A percentile compares a stretch with the other conserved stretches of the same genome.
Conservation (phyloP, 2,888 invertebrate genomes). For the Hirtodrosophila alboralis region DNA sequence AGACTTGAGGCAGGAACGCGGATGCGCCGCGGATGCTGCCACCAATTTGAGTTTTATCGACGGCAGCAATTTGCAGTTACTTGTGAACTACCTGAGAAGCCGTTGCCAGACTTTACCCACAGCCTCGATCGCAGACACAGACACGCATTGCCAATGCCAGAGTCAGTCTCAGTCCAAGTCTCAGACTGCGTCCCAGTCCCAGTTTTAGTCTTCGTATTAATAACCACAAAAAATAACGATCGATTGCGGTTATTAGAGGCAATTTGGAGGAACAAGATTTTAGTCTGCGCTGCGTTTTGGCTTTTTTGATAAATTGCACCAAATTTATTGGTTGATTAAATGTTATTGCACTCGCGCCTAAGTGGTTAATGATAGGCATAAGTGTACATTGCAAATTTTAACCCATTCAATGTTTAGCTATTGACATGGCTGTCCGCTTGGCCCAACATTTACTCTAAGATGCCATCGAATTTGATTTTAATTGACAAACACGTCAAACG, state of each 20-base stretch:
- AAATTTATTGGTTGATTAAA: conserved; percentile 80
- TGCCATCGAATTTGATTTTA: conserved; percentile 77
- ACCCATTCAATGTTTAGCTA: neutral
- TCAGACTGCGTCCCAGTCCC: conserved; percentile 24
- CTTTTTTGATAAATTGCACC: conserved; percentile 72
- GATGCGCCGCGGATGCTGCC: conserved; percentile 53
- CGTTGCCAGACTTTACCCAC: conserved; percentile 57
- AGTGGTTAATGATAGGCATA: conserved; percentile 74
- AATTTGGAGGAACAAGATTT: conserved; percentile 76
- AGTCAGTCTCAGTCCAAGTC: conserved; percentile 17
- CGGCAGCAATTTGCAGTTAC: conserved; percentile 83
- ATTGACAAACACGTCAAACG: conserved; percentile 79
- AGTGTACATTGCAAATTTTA: conserved; percentile 32
- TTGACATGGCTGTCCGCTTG: neutral
- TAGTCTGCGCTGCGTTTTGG: conserved; percentile 31
- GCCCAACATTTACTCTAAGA: conserved; percentile 47
- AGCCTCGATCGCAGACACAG: conserved; percentile 33
- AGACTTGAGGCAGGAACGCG: conserved; percentile 56
- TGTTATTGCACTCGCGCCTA: conserved; percentile 75
- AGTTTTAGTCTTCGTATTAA: conserved; percentile 59
- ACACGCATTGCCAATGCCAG: conserved; percentile 33
- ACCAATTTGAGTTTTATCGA: conserved; percentile 77
- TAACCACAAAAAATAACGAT: conserved; percentile 82
- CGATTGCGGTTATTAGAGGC: conserved; percentile 81
- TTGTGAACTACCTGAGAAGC: conserved; percentile 84